These are phyloP conservation scores for Muscicapa adusta DNA, from an alignment of 2,113 vertebrate species.

Conservation along the genomic window DNA sequence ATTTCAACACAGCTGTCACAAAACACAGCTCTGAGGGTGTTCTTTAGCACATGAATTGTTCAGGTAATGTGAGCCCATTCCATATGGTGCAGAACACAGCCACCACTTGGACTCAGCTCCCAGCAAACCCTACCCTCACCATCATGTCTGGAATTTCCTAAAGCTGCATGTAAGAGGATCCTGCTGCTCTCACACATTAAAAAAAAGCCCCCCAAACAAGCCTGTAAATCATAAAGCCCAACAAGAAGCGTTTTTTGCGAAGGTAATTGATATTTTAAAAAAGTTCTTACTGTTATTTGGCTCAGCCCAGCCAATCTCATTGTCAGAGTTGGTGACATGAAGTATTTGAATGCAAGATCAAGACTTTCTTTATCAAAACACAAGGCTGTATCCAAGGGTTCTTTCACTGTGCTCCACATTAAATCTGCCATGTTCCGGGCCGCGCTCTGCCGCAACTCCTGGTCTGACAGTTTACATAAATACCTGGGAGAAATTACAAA, in stretches of 20 bases:
- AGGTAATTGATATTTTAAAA: not conserved
- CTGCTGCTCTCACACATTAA: not conserved
- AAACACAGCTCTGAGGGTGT: not conserved
- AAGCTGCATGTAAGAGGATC: not conserved
- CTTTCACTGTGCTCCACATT: conserved; percentile 99
- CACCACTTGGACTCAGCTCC: not conserved
- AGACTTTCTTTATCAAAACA: conserved; percentile 99
- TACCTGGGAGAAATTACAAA: conserved; percentile 79
- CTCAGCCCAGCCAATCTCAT: conserved; percentile 98
- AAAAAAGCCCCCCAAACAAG: not conserved
- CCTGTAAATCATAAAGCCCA: not conserved
- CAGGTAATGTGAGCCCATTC: not conserved
- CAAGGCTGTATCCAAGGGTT: conserved; percentile 94
- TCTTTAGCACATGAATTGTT: not conserved
- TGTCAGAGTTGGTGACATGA: conserved; percentile 98
- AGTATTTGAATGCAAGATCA: conserved; percentile 99
- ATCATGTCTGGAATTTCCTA: not conserved
- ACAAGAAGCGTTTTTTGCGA: not conserved
- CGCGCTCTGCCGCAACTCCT: conserved; percentile 96
- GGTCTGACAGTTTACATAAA: conserved; percentile 97
- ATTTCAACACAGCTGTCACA: not conserved
- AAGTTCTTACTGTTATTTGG: conserved; percentile 92
- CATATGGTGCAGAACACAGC: not conserved
- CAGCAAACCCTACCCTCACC: not conserved
- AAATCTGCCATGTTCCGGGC: conserved; percentile 98